Evolutionary conservation across 2,888 invertebrate genomes (phyloP).

Genomic region (Pogonocherus hispidulus): DNA sequence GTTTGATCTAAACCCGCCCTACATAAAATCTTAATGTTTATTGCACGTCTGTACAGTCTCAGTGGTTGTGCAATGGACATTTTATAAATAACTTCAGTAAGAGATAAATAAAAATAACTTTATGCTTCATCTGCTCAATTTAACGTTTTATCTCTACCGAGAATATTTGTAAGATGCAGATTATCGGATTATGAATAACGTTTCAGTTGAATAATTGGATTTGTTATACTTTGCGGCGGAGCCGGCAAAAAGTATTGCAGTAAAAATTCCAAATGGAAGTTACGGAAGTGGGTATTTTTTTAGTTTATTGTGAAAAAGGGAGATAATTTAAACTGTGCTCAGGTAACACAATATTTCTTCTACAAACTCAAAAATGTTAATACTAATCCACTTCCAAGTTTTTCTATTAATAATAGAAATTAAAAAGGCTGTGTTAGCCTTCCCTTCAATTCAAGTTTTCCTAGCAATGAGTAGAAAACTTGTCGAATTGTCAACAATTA

Average conservation of each 20-base stretch:
- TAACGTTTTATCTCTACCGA: conserved; percentile 1
- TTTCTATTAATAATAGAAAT: too few species aligned
- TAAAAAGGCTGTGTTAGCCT: too few species aligned
- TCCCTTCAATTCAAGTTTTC: too few species aligned
- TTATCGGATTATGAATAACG: not conserved
- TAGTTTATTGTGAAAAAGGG: too few species aligned
- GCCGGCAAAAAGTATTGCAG: not conserved
- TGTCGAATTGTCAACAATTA: too few species aligned
- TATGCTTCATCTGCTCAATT: conserved; percentile 14
- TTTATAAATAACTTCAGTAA: not conserved
- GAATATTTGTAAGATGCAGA: not conserved
- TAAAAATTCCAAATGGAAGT: not conserved
- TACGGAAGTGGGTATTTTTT: too few species aligned
- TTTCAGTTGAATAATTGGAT: not conserved
- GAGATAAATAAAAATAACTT: conserved; percentile 20
- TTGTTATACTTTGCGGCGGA: not conserved
- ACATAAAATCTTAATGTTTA: not conserved
- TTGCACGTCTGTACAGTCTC: not conserved
- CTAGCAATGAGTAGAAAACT: too few species aligned
- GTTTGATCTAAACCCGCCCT: conserved; percentile 11
- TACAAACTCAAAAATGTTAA: too few species aligned
- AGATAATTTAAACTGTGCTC: too few species aligned
- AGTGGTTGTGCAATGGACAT: conserved; percentile 7
- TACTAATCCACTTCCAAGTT: too few species aligned
- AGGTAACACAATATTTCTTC: too few species aligned